phyloP scores from a whole-genome alignment of 2,113 vertebrate species.

The Spermophilus dauricus region DNA sequence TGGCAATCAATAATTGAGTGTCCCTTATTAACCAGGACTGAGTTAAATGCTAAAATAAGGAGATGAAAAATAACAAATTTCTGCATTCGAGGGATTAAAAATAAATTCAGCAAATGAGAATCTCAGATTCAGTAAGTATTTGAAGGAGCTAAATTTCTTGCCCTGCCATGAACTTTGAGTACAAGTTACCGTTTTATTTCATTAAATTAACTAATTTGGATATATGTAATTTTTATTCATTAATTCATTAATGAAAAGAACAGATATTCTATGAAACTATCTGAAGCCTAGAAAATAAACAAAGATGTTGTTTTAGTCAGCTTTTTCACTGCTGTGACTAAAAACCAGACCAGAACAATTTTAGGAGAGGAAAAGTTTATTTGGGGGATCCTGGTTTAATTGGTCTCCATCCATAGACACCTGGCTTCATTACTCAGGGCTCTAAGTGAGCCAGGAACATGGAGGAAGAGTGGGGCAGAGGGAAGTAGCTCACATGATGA shows the following conservation, averaged over 20 bases:
- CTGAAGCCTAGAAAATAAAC: neutral
- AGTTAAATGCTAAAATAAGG: neutral
- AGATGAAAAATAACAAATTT: neutral
- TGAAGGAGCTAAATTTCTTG: neutral
- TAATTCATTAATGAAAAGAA: neutral
- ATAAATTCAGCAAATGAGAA: neutral
- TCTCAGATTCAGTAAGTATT: neutral
- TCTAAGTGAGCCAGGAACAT: too few species aligned
- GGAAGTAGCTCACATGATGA: too few species aligned
- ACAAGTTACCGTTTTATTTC: neutral
- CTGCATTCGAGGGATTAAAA: constrained; percentile 3
- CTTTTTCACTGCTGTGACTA: too few species aligned
- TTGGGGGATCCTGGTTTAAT: too few species aligned
- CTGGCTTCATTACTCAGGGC: too few species aligned
- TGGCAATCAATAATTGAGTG: neutral
- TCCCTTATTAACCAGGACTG: neutral
- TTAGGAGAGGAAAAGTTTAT: too few species aligned
- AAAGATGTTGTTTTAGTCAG: neutral
- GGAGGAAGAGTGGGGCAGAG: too few species aligned
- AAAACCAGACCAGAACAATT: too few species aligned
- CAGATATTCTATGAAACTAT: neutral
- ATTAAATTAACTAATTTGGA: neutral
- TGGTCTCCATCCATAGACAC: too few species aligned
- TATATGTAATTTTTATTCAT: neutral
- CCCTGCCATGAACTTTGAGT: neutral